Base-by-base conservation (phyloP, 2,888 invertebrate species). In the Rhaphigaster nebulosa region DNA sequence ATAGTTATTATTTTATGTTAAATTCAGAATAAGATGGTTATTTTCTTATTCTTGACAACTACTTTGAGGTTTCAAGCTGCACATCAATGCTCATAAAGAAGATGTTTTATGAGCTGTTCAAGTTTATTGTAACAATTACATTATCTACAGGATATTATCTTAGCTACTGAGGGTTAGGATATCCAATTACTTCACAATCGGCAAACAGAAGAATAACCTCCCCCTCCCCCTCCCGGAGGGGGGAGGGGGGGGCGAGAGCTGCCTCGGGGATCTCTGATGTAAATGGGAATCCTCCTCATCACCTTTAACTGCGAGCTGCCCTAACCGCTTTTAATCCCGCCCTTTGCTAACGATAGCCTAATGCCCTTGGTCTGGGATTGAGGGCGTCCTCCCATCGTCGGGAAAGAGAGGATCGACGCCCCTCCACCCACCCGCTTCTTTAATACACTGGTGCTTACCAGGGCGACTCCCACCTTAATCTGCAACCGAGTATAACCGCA, bases 401-500 rank as follows among this genome's bases (percentile, higher is more conserved):
- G 60, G 60, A 29, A 60, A 60, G 13, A 29, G 60, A 60, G 60
- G 60, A 60, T 60, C n/a, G n/a, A 26, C 56, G 26, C 23, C 13
- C 29, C 60, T 12, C n/a, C n/a, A n/a, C n/a, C n/a, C n/a, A n/a
- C 23, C 6, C 0, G 60, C 60, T 60, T 60, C 60, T 60, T 60
- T 60, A 60, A 60, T 60, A 29, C 60, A 60, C 60, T n/a, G 60
- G 60, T 29, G n/a, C n/a, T 60, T n/a, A 56, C 56, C 56, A 23
- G 12, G 56, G 56, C 56, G 26, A 3, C 60, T 60, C 29, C 60
- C 60, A 60, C 60, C 60, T 60, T 60, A 60, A 60, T 60, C 60
- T 60, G 60, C 60, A 56, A 56, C 56, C 56, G 56, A 56, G 56
- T 56, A 26, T 56, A 56, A 56, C 60, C n/a, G 60, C 60, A 60